These are phyloP conservation scores for Ia io DNA, from an alignment of 2,113 vertebrate genomes.

Conservation along the genomic window DNA sequence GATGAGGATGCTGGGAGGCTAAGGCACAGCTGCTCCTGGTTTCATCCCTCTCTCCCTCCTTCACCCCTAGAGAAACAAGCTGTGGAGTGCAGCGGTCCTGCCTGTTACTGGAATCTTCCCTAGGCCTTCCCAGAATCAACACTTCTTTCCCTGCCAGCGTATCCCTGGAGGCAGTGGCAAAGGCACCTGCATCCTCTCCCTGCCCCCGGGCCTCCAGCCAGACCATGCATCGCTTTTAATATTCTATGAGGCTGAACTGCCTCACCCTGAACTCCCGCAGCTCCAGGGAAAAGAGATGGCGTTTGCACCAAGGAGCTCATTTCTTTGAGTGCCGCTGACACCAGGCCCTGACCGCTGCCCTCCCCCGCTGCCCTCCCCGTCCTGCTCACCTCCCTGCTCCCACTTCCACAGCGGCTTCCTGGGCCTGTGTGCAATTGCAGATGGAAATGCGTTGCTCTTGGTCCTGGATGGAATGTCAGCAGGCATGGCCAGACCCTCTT, in stretches of 20 bases:
- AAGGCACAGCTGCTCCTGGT: background rate
- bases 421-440: background rate
- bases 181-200: background rate
- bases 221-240: slow-evolving; percentile 52
- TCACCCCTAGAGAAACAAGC: background rate
- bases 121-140: background rate
- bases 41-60: background rate
- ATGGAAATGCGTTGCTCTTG: slow-evolving; percentile 18
- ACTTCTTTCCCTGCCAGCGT: background rate
- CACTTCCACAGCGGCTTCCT: background rate
- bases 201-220: background rate
- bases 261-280: background rate
- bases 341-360: background rate
- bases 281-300: slow-evolving; percentile 29
- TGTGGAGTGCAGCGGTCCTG: background rate
- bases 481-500: background rate
- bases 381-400: background rate
- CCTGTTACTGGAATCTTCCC: background rate
- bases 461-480: background rate
- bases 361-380: background rate
- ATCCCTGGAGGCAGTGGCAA: background rate
- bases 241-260: slow-evolving; percentile 66
- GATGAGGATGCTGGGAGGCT: background rate
- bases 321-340: background rate
- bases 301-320: background rate